These are phyloP conservation scores for Pyrocephalus nanus DNA, from an alignment of 2,797 vertebrate genomes.

Conservation along the genomic window DNA sequence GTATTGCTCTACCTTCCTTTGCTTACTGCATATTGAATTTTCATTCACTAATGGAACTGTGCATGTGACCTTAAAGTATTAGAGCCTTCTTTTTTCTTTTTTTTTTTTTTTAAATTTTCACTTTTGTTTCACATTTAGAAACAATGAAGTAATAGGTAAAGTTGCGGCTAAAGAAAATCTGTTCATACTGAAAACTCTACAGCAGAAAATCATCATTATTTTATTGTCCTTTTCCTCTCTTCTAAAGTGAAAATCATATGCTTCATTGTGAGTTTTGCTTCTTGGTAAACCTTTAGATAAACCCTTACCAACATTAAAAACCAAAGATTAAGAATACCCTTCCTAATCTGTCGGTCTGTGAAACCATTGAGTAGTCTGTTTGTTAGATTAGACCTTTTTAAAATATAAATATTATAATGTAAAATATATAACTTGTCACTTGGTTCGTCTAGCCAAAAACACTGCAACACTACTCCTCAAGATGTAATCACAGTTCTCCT, in stretches of 20 bases:
- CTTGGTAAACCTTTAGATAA: not conserved
- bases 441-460: not conserved
- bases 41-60: not conserved
- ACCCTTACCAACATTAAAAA: not conserved
- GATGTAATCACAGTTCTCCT: not conserved
- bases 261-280: not conserved
- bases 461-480: not conserved
- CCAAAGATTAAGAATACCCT: not conserved
- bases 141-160: not conserved
- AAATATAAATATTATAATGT: too few species aligned
- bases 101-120: not conserved
- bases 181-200: not conserved
- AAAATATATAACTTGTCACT: not conserved
- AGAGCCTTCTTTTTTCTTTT: accelerated
- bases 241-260: not conserved
- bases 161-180: not conserved
- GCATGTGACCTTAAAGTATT: not conserved
- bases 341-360: not conserved
- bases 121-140: not conserved
- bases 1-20: not conserved
- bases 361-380: not conserved
- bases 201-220: not conserved
- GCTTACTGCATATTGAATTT: not conserved
- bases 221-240: not conserved
- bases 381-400: not conserved